Percentiles rank a stretch among this genome's conserved stretches.
These are phyloP conservation scores for Neodiprion lecontei DNA, from an alignment of 1,140 invertebrate species.

Conservation along the genomic window DNA sequence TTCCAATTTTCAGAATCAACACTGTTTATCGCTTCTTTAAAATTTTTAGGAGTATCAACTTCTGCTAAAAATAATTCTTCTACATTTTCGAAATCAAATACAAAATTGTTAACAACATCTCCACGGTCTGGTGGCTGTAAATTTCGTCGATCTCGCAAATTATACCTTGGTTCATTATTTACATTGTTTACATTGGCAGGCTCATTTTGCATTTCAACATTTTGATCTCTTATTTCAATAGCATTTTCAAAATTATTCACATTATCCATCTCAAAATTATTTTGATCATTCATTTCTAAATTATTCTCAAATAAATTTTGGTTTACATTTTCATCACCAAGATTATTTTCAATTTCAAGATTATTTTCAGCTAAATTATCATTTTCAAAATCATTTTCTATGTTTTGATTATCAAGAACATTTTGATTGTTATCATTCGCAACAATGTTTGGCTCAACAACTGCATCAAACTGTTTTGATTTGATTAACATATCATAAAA, in stretches of 20 bases:
- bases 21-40: conserved; percentile 16
- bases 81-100: background rate
- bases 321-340: background rate
- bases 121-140: too few relatives aligned
- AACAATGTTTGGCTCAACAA: background rate
- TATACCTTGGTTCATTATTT: too few relatives aligned
- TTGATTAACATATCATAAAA: too few relatives aligned
- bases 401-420: background rate
- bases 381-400: background rate
- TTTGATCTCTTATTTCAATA: background rate
- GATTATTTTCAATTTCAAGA: background rate
- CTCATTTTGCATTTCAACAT: background rate
- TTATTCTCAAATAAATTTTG: background rate
- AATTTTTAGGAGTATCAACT: background rate
- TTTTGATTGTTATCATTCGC: background rate
- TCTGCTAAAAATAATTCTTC: too few relatives aligned
- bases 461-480: background rate
- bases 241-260: background rate
- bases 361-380: background rate
- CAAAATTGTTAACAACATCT: background rate
- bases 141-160: too few relatives aligned
- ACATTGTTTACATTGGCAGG: background rate
- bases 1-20: conserved; percentile 26
- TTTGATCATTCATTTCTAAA: background rate
- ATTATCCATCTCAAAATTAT: background rate